Conservation (phyloP, 2,888 invertebrate genomes). For the Oscheius sp. region DNA sequence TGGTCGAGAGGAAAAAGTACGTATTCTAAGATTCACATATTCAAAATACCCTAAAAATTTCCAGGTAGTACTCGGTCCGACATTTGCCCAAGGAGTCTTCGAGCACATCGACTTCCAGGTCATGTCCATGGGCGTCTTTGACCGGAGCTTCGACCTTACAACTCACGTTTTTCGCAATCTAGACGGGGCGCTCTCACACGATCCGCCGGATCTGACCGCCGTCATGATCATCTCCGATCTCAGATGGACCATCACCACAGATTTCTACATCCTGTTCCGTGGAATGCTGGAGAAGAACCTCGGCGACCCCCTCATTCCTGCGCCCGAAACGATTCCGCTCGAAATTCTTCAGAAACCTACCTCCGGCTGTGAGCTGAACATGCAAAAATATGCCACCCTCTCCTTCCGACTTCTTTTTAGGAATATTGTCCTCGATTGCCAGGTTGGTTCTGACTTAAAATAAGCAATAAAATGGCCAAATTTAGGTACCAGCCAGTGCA, state of each 20-base stretch:
- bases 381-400: constrained; percentile 73
- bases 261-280: constrained; percentile 66
- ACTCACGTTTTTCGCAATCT: constrained; percentile 62
- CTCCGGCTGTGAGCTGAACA: constrained; percentile 40
- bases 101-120: constrained; percentile 49
- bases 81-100: constrained; percentile 53
- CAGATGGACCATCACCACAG: constrained; percentile 60
- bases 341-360: constrained; percentile 67
- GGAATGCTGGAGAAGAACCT: constrained; percentile 76
- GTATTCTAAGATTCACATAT: background rate
- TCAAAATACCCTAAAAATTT: background rate
- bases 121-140: constrained; percentile 52
- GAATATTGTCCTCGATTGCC: constrained; percentile 73
- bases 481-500: constrained; percentile 19
- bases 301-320: constrained; percentile 74
- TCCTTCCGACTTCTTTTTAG: constrained; percentile 75
- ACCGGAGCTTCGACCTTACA: constrained; percentile 51
- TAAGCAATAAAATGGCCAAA: too few relatives aligned
- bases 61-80: background rate
- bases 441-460: constrained; percentile 1
- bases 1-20: constrained; percentile 8
- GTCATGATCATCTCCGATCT: constrained; percentile 43
- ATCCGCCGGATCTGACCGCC: constrained; percentile 62
- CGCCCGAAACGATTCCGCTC: constrained; percentile 69
- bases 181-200: constrained; percentile 62